A percentile compares a stretch with the other conserved stretches of the same genome.
Conservation (phyloP, 2,888 invertebrate species). For the Scaptomyza tumidula region DNA sequence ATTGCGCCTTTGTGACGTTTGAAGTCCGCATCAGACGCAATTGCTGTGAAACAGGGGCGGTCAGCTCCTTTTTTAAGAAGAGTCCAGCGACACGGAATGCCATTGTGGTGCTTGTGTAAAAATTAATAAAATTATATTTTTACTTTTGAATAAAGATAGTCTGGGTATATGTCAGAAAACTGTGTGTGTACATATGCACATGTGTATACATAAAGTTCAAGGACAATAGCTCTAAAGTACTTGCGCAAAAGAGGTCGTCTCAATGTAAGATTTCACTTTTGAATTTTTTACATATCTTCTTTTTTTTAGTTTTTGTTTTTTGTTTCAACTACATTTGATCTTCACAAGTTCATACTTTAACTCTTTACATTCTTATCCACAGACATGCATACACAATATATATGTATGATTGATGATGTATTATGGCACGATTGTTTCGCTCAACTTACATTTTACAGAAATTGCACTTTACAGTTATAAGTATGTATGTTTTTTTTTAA, state of each 20-base stretch:
- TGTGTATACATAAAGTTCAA: constrained; percentile 48
- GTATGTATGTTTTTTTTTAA: constrained; percentile 24
- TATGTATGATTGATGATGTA: constrained; percentile 2
- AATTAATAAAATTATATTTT: constrained; percentile 47
- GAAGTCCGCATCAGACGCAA: constrained; percentile 67
- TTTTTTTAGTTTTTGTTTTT: not conserved
- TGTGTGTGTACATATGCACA: constrained; percentile 18
- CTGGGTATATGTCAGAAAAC: not conserved
- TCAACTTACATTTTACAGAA: constrained; percentile 67
- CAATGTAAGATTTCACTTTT: constrained; percentile 41
- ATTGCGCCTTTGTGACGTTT: constrained; percentile 46
- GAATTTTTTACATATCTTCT: constrained; percentile 15
- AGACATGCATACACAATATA: constrained; percentile 3
- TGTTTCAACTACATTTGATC: constrained; percentile 15
- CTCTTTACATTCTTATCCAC: constrained; percentile 3
- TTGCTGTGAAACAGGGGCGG: constrained; percentile 59
- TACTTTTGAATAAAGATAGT: constrained; percentile 14
- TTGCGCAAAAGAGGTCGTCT: constrained; percentile 45
- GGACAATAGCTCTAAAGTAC: constrained; percentile 44
- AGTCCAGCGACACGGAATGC: constrained; percentile 83
- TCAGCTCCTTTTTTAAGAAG: constrained; percentile 79
- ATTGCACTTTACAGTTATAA: constrained; percentile 65
- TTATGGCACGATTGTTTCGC: constrained; percentile 1
- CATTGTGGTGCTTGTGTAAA: constrained; percentile 62
- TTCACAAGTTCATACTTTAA: constrained; percentile 10